Conservation (phyloP, 1,140 invertebrate species). For the Bombus pyrosoma region DNA sequence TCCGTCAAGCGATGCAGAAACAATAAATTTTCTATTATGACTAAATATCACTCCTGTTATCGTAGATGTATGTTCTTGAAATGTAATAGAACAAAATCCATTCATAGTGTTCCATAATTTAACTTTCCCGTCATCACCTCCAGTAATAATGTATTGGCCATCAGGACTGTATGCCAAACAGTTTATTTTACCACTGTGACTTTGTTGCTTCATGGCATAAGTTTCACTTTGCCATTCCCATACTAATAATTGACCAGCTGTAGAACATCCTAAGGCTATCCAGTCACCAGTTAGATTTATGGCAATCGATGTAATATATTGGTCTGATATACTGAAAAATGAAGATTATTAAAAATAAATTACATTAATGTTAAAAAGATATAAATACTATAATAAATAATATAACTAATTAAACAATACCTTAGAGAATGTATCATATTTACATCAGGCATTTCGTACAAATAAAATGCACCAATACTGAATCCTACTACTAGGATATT, state of each 20-base stretch:
- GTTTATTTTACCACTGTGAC: conserved; percentile 94
- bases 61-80: conserved; percentile 93
- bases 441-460: conserved; percentile 96
- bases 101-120: conserved; percentile 96
- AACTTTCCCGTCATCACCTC: conserved; percentile 97
- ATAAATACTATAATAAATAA: neutral
- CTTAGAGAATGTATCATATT: conserved; percentile 95
- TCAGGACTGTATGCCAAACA: conserved; percentile 95
- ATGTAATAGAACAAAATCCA: conserved; percentile 98
- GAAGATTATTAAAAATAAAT: conserved; percentile 16
- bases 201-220: conserved; percentile 99
- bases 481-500: conserved; percentile 90
- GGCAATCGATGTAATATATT: conserved; percentile 90
- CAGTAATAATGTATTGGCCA: conserved; percentile 94
- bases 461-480: conserved; percentile 91
- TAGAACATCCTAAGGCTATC: conserved; percentile 94
- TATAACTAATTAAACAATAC: conserved; percentile 73
- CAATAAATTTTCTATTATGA: conserved; percentile 94
- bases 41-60: conserved; percentile 93
- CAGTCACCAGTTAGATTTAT: conserved; percentile 96
- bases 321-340: conserved; percentile 88
- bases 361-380: conserved; percentile 25
- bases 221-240: conserved; percentile 99
- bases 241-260: conserved; percentile 94
- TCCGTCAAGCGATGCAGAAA: conserved; percentile 96